These are phyloP conservation scores for Agrotis clavis DNA, from an alignment of 2,888 invertebrate genomes.

Conservation along the genomic window DNA sequence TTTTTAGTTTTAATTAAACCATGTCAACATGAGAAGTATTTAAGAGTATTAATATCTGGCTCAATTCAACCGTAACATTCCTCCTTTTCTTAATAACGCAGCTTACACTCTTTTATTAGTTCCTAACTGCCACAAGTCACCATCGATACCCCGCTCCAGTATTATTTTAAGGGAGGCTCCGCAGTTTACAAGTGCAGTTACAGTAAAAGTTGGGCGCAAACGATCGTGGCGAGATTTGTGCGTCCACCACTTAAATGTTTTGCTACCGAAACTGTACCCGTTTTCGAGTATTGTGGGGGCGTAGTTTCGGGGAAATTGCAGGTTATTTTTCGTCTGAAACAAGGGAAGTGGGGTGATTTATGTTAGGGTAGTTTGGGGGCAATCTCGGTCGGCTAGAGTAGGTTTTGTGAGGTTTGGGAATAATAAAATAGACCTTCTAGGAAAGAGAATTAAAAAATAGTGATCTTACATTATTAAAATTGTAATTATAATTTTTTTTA, in stretches of 20 bases:
- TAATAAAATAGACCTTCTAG: too few species aligned
- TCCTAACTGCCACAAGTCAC: slow-evolving; percentile 65
- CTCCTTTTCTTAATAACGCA: slow-evolving; percentile 32
- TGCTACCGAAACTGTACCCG: slow-evolving; percentile 63
- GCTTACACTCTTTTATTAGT: slow-evolving; percentile 58
- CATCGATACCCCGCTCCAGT: slow-evolving; percentile 56
- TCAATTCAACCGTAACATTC: background rate
- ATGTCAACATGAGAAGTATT: too few species aligned
- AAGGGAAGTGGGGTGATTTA: slow-evolving; percentile 27
- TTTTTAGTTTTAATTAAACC: too few species aligned
- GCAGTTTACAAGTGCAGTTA: slow-evolving; percentile 81
- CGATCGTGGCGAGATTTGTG: slow-evolving; percentile 78
- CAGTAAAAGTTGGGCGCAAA: slow-evolving; percentile 80
- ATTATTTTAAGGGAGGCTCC: slow-evolving; percentile 76
- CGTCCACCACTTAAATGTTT: slow-evolving; percentile 73
- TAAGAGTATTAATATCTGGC: background rate
- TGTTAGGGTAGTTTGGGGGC: slow-evolving; percentile 9
- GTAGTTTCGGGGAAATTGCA: slow-evolving; percentile 37
- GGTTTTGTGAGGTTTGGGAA: slow-evolving; percentile 9
- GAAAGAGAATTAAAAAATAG: too few species aligned
- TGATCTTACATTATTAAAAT: background rate
- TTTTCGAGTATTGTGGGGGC: slow-evolving; percentile 56
- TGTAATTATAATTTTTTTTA: background rate
- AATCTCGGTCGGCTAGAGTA: slow-evolving; percentile 1
- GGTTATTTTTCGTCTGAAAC: slow-evolving; percentile 48